Percentiles rank a stretch among this genome's conserved stretches.
These are phyloP conservation scores for Eledona agricola DNA, from an alignment of 2,888 invertebrate species.

Conservation along the genomic window DNA sequence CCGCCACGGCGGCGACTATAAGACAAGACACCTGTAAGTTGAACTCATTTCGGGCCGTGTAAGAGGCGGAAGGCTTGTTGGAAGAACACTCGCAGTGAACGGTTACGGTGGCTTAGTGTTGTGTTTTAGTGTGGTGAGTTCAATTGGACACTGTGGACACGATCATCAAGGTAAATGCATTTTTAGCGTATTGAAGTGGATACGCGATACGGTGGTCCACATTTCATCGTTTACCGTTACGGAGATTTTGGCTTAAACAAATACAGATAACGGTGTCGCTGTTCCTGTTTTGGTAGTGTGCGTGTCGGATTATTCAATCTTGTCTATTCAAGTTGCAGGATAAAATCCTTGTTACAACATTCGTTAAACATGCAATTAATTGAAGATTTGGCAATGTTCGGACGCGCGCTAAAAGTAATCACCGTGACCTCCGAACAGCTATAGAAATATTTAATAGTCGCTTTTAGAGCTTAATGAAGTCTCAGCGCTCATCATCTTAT, in stretches of 20 bases:
- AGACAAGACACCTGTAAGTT: conserved; percentile 58
- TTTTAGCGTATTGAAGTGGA: too few species aligned
- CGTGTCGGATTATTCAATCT: too few species aligned
- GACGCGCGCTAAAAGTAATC: too few species aligned
- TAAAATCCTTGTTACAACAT: too few species aligned
- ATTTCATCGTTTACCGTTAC: conserved; percentile 40
- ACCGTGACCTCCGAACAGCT: too few species aligned
- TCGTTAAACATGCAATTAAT: too few species aligned
- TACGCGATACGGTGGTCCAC: too few species aligned
- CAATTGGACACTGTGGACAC: conserved; percentile 33
- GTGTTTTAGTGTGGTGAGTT: conserved; percentile 51
- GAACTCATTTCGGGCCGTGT: conserved; percentile 57
- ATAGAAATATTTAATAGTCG: too few species aligned
- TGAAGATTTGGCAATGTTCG: too few species aligned
- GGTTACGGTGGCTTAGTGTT: conserved; percentile 49
- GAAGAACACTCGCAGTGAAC: conserved; percentile 43
- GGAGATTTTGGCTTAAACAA: conserved; percentile 39
- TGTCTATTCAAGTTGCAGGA: too few species aligned
- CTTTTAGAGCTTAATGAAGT: too few species aligned
- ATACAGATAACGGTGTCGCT: conserved; percentile 39
- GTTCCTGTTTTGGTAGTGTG: not conserved
- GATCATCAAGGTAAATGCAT: not conserved
- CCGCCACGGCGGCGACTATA: conserved; percentile 55
- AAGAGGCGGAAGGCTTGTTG: conserved; percentile 50
- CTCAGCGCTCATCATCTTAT: too few species aligned